Conservation (phyloP, 2,797 vertebrate genomes). For the Bovichtus diacanthus region DNA sequence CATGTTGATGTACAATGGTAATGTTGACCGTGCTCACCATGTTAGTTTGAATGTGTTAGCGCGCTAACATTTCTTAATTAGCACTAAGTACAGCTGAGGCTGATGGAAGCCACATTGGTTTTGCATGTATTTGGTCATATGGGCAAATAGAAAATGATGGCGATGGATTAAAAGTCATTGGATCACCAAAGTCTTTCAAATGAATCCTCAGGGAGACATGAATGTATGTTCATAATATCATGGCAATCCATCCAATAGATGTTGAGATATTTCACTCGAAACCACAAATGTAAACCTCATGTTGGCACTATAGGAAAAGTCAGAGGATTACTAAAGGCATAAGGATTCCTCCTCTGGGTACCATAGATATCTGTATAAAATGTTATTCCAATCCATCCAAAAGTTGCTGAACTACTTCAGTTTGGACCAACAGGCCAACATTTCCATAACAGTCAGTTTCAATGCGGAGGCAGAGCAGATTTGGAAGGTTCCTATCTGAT, state of each 20-base stretch:
- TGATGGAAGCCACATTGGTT: background rate
- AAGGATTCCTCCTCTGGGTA: background rate
- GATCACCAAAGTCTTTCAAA: background rate
- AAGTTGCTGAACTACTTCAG: background rate
- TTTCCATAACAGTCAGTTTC: conserved; percentile 8
- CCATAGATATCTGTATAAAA: background rate
- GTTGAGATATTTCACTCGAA: background rate
- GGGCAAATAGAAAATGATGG: background rate
- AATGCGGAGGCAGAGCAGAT: conserved; percentile 8
- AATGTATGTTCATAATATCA: background rate
- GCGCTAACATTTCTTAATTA: background rate
- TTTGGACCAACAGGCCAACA: background rate
- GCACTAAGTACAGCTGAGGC: background rate
- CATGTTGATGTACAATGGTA: background rate
- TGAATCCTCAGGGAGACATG: background rate
- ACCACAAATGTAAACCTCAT: conserved; percentile 4
- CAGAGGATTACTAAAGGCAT: conserved; percentile 3
- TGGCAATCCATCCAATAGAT: background rate
- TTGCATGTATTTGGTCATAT: background rate
- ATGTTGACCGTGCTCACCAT: background rate
- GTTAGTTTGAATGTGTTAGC: conserved; percentile 2
- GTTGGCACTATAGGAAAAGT: background rate
- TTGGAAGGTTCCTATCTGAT: background rate
- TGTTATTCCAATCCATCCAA: background rate
- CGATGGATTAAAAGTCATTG: background rate